These are phyloP conservation scores for Drosophila lini DNA, from an alignment of 1,140 invertebrate genomes.

Conservation along the genomic window DNA sequence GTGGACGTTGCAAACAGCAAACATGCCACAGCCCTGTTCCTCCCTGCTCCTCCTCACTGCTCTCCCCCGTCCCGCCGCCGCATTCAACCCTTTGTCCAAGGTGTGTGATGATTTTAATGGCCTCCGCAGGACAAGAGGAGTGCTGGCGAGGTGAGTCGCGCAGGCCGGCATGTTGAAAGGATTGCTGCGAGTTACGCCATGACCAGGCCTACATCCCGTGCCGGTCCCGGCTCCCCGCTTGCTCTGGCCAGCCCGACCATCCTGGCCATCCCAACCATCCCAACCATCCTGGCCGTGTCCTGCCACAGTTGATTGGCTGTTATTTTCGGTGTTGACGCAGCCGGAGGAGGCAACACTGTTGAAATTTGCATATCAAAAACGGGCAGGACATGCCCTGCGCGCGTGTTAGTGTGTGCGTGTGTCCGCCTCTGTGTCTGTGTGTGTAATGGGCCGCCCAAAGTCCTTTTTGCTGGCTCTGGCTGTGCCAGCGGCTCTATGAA, in stretches of 20 bases:
- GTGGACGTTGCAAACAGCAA: slow-evolving; percentile 73
- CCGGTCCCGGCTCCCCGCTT: neutral
- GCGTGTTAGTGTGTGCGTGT: slow-evolving; percentile 10
- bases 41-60: slow-evolving; percentile 7
- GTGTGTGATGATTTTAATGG: slow-evolving; percentile 63
- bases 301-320: slow-evolving; percentile 83
- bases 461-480: slow-evolving; percentile 53
- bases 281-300: slow-evolving; percentile 36
- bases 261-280: neutral
- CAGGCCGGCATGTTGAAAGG: slow-evolving; percentile 74
- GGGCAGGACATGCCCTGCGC: slow-evolving; percentile 35
- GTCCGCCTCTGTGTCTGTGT: slow-evolving; percentile 25
- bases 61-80: neutral
- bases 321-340: slow-evolving; percentile 79
- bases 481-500: slow-evolving; percentile 74
- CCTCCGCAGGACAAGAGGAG: slow-evolving; percentile 25
- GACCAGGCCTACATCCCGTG: slow-evolving; percentile 48
- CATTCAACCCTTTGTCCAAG: slow-evolving; percentile 44
- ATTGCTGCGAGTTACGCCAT: slow-evolving; percentile 71
- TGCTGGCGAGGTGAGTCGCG: slow-evolving; percentile 15
- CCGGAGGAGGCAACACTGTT: slow-evolving; percentile 61
- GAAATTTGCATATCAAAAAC: slow-evolving; percentile 84
- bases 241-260: slow-evolving; percentile 6
- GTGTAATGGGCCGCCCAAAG: slow-evolving; percentile 68
- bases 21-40: slow-evolving; percentile 65